Conservation (phyloP, 2,113 vertebrate species). For the Sylvia atricapilla region DNA sequence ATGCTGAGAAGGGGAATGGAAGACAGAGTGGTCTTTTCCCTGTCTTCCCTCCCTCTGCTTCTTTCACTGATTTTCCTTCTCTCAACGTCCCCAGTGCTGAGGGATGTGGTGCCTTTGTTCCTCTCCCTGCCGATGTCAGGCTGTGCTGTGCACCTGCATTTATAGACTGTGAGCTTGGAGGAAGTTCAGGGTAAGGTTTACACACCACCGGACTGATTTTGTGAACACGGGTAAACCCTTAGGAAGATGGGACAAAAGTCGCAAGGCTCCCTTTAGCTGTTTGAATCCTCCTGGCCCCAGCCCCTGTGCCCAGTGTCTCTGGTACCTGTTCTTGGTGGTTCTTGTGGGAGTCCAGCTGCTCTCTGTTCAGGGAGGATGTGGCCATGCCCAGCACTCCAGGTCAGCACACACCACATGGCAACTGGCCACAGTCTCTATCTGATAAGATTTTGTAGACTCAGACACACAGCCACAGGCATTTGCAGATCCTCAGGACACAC, state of each 20-base stretch:
- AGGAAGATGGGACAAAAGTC: background rate
- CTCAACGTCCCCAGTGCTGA: too few species aligned
- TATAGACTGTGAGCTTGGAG: background rate
- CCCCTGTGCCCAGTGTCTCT: too few species aligned
- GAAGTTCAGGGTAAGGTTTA: background rate
- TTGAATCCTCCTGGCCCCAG: background rate
- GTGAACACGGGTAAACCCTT: background rate
- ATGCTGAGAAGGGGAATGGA: background rate
- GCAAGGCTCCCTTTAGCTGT: background rate
- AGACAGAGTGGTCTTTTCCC: background rate
- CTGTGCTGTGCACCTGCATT: background rate
- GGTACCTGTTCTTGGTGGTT: background rate
- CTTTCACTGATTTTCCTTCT: background rate
- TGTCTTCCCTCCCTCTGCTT: background rate
- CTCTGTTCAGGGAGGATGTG: background rate
- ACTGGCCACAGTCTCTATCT: background rate
- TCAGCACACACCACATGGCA: background rate
- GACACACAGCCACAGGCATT: background rate
- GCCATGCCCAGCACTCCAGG: background rate
- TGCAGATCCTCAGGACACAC: rapidly evolving
- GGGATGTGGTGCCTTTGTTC: background rate
- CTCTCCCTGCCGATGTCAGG: rapidly evolving
- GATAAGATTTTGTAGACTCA: background rate
- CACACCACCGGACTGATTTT: background rate
- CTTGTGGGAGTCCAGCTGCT: background rate